Evolutionary conservation across 2,888 invertebrate genomes (phyloP).

Genomic region (Mimas tiliae): DNA sequence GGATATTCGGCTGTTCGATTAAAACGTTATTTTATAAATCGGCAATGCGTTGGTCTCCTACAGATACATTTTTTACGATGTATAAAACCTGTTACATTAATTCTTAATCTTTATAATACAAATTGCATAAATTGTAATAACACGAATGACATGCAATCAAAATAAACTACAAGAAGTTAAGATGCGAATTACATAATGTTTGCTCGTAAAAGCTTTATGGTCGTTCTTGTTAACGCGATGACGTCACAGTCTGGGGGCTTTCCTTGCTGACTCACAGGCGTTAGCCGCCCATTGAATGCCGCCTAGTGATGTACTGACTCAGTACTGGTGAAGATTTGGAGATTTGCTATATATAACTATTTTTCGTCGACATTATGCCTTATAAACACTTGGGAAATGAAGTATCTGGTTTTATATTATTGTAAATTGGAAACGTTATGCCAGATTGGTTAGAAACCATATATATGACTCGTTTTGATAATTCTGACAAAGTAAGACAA

Average conservation of each 20-base stretch:
- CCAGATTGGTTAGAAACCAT: no score
- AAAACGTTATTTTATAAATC: neutral
- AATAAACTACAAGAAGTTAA: constrained; percentile 9
- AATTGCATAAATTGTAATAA: neutral
- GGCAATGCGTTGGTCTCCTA: neutral
- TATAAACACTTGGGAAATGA: no score
- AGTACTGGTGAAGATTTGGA: no score
- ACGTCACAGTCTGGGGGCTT: constrained; percentile 66
- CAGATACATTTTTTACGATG: neutral
- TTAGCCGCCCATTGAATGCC: neutral
- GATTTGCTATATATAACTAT: no score
- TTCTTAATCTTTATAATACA: neutral
- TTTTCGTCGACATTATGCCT: no score
- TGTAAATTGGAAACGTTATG: no score
- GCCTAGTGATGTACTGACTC: neutral
- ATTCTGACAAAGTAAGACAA: no score
- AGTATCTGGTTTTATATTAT: no score
- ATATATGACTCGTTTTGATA: no score
- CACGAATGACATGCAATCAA: constrained; percentile 3
- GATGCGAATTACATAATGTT: constrained; percentile 39
- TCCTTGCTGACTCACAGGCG: constrained; percentile 67
- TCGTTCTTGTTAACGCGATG: constrained; percentile 44
- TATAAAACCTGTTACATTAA: neutral
- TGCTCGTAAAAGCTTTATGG: constrained; percentile 46
- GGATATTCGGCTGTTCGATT: neutral